Conservation (phyloP, 1,140 invertebrate genomes). For the Cotesia chilonis region DNA sequence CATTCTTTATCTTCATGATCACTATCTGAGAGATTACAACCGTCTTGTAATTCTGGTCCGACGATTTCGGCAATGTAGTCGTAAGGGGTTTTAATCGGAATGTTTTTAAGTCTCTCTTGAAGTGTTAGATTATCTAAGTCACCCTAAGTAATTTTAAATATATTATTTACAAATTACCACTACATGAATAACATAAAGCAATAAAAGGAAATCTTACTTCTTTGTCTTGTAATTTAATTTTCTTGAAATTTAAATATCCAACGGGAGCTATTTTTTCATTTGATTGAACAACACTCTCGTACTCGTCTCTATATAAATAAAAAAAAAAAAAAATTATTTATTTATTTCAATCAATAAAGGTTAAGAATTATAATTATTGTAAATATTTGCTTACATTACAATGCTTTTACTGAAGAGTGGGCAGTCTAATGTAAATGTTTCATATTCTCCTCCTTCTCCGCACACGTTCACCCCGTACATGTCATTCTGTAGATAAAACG, state of each 20-base stretch:
- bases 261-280: slow-evolving; percentile 92
- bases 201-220: slow-evolving; percentile 54
- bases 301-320: slow-evolving; percentile 76
- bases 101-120: slow-evolving; percentile 62
- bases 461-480: slow-evolving; percentile 96
- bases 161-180: neutral
- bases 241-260: slow-evolving; percentile 89
- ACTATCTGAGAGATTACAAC: slow-evolving; percentile 64
- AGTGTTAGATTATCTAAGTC: slow-evolving; percentile 58
- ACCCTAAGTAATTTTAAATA: slow-evolving; percentile 48
- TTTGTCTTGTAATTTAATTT: slow-evolving; percentile 80
- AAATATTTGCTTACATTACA: slow-evolving; percentile 78
- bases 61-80: slow-evolving; percentile 70
- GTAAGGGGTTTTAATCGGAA: slow-evolving; percentile 68
- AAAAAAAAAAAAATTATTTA: neutral
- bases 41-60: slow-evolving; percentile 64
- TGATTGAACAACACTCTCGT: slow-evolving; percentile 87
- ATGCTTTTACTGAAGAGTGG: slow-evolving; percentile 92
- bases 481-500: slow-evolving; percentile 64
- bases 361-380: slow-evolving; percentile 20
- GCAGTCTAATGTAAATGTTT: slow-evolving; percentile 97
- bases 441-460: slow-evolving; percentile 99
- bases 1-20: slow-evolving; percentile 61
- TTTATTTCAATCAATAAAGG: slow-evolving; percentile 3
- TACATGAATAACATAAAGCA: neutral